These are phyloP conservation scores for Caenorhabditis sp. DNA, from an alignment of 2,888 invertebrate species.

Conservation along the genomic window DNA sequence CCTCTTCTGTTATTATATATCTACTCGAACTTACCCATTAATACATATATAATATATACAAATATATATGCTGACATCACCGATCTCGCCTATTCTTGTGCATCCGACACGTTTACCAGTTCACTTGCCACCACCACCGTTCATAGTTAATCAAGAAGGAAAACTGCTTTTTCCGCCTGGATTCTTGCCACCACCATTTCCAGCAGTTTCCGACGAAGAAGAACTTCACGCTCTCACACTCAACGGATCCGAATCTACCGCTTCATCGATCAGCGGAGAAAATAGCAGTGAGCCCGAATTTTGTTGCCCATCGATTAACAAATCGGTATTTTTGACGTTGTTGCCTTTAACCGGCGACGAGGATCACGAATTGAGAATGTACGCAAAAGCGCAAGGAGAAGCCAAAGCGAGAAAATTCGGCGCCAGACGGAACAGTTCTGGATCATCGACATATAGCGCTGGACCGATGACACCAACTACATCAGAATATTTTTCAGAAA, in stretches of 20 bases:
- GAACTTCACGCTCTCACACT: conserved; percentile 28
- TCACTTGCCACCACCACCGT: conserved; percentile 48
- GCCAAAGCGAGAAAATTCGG: conserved; percentile 13
- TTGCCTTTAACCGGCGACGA: conserved; percentile 34
- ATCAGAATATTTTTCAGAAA: conserved; percentile 29
- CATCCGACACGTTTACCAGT: conserved; percentile 46
- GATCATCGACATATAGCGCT: not conserved
- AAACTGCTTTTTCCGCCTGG: conserved; percentile 33
- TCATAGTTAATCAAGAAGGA: conserved; percentile 10
- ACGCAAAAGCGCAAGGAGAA: conserved; percentile 34
- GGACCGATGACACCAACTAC: conserved; percentile 17
- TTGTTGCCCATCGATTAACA: not conserved
- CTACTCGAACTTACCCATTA: not conserved
- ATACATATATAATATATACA: not conserved
- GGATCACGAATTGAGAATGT: conserved; percentile 32
- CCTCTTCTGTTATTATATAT: not conserved
- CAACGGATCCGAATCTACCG: conserved; percentile 4
- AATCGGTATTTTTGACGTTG: conserved; percentile 15
- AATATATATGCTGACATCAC: conserved; percentile 31
- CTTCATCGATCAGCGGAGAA: conserved; percentile 19
- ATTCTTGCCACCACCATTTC: conserved; percentile 39
- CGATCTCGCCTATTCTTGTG: conserved; percentile 35
- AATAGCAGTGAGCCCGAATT: not conserved
- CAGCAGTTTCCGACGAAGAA: conserved; percentile 40
- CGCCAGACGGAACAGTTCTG: not conserved